Conservation (phyloP, 1,140 invertebrate species). For the Drosophila subobscura region DNA sequence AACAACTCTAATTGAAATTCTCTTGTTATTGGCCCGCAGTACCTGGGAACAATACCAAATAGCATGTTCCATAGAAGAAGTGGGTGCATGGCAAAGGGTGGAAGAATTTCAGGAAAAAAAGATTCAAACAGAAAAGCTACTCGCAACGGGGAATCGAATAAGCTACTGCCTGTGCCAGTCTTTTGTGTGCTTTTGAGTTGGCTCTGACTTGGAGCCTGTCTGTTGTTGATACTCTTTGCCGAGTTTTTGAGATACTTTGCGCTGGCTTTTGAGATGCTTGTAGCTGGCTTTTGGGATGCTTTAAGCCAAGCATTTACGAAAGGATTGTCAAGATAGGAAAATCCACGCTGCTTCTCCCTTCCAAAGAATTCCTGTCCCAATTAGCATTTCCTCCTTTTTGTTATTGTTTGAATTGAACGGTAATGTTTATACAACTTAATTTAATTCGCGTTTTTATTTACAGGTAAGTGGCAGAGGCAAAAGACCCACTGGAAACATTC, state of each 20-base stretch:
- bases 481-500: too few relatives aligned
- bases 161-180: too few relatives aligned
- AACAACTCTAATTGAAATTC: constrained; percentile 33
- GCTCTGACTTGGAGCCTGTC: too few relatives aligned
- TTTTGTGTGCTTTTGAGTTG: too few relatives aligned
- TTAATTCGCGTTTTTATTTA: neutral
- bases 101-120: constrained; percentile 8
- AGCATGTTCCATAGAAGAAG: too few relatives aligned
- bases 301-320: neutral
- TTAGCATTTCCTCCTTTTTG: neutral
- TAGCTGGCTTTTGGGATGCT: too few relatives aligned
- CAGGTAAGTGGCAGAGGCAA: neutral
- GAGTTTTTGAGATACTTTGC: too few relatives aligned
- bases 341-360: neutral
- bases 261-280: too few relatives aligned
- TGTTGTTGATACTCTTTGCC: too few relatives aligned
- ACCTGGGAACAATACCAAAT: neutral
- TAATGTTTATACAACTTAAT: constrained; percentile 5
- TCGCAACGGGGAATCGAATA: too few relatives aligned
- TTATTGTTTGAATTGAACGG: constrained; percentile 6
- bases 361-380: constrained; percentile 2
- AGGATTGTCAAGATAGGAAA: neutral
- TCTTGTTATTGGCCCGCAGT: constrained; percentile 4
- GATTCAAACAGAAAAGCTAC: neutral
- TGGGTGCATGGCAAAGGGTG: neutral